Evolutionary conservation across 1,140 invertebrate species (phyloP).

Genomic region (Atta texana): DNA sequence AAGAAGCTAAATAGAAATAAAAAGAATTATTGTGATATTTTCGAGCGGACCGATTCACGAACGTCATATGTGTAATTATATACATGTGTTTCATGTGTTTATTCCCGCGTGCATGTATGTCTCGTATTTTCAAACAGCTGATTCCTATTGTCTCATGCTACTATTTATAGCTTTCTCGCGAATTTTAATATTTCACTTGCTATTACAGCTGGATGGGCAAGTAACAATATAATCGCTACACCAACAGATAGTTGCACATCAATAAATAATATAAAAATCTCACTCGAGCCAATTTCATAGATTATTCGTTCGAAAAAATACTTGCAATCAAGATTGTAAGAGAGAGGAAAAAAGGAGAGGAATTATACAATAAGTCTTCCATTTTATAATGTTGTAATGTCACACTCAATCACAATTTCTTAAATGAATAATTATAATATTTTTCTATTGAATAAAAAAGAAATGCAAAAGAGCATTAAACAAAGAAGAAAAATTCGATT

Average conservation of each 20-base stretch:
- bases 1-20: too few relatives aligned
- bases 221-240: too few relatives aligned
- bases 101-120: too few relatives aligned
- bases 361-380: not conserved
- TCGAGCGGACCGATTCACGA: too few relatives aligned
- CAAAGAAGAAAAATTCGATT: constrained; percentile 3
- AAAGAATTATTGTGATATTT: too few relatives aligned
- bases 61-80: too few relatives aligned
- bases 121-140: too few relatives aligned
- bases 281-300: not conserved
- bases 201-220: too few relatives aligned
- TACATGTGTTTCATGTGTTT: too few relatives aligned
- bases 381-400: not conserved
- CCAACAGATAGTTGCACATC: not conserved
- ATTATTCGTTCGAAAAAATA: not conserved
- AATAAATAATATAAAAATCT: not conserved
- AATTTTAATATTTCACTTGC: too few relatives aligned
- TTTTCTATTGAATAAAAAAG: not conserved
- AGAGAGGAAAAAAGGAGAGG: not conserved
- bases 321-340: not conserved
- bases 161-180: too few relatives aligned
- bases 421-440: not conserved
- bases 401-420: not conserved
- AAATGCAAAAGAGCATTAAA: not conserved
- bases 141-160: too few relatives aligned